Percentiles rank a stretch among this genome's conserved stretches.
These are phyloP conservation scores for Andrena bucephala DNA, from an alignment of 2,888 invertebrate genomes.

Conservation along the genomic window DNA sequence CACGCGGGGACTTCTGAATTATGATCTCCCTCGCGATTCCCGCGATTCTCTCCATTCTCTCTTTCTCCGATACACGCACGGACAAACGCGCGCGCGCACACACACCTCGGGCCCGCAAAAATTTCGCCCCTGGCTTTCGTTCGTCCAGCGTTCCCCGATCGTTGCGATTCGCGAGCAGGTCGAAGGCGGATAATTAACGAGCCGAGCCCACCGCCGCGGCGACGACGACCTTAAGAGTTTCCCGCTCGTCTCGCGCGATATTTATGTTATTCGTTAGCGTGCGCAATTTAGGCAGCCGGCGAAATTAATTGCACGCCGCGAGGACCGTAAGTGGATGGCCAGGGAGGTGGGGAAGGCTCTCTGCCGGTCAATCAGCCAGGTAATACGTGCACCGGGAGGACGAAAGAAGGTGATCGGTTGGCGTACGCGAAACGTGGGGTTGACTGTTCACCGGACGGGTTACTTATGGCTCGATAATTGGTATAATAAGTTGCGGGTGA, in stretches of 20 bases:
- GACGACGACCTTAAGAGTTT: conserved; percentile 48
- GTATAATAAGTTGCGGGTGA: conserved; percentile 62
- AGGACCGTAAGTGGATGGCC: conserved; percentile 13
- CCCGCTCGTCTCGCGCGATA: conserved; percentile 51
- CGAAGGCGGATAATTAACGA: conserved; percentile 68
- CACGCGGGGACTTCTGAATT: conserved; percentile 68
- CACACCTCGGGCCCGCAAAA: conserved; percentile 5
- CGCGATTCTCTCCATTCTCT: conserved; percentile 24
- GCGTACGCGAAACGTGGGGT: conserved; percentile 45
- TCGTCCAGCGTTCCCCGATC: conserved; percentile 16
- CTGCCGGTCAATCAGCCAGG: conserved; percentile 51
- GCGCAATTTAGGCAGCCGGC: conserved; percentile 51
- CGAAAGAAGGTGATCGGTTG: conserved; percentile 44
- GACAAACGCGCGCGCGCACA: not conserved
- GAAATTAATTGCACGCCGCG: conserved; percentile 62
- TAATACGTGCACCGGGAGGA: conserved; percentile 14
- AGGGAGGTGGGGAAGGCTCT: not conserved
- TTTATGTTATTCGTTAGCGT: conserved; percentile 62
- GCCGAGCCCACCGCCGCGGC: conserved; percentile 16
- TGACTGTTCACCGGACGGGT: conserved; percentile 55
- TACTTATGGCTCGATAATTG: conserved; percentile 62
- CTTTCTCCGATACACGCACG: too few relatives aligned
- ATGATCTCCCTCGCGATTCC: conserved; percentile 62
- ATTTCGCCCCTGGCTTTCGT: conserved; percentile 23
- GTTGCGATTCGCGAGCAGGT: conserved; percentile 43